Base-by-base conservation (phyloP, 2,113 vertebrate genomes). In the Clinocottus analis region DNA sequence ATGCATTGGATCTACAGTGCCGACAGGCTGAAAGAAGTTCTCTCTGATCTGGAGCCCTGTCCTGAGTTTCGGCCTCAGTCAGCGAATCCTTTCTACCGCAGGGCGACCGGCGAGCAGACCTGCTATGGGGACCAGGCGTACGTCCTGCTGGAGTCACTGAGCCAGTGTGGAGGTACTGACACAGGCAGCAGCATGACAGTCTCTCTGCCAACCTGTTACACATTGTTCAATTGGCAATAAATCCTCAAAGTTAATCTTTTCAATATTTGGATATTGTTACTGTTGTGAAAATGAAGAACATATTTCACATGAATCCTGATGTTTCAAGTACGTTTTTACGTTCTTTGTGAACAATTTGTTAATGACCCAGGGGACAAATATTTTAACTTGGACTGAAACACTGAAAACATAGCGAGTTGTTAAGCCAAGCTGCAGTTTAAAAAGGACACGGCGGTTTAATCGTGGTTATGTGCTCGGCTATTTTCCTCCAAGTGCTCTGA, bases 121-220 rank as follows among this genome's bases (percentile, higher is more conserved):
- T 93, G 94, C 86, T 94, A 94, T 23, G 93, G 93, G 62, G 93
- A 94, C 85, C 94, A 94, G 84, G 93, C 94, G 0, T 93, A 86
- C 11, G 81, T 94, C 60, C 87, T 94, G 55, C 82, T 94, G 68
- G 90, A 94, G 82, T 94, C 94, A 1, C 86, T 94, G 76, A 91
- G 85, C 72, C 77, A 73, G 59, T 85, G 91, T 71, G 91, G 90
- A 94, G 93, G 93, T 94, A 90, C 55, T 29, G 51, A 68, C 37
- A 51, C 68, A 49, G 19, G 2, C 75, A 14, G 33, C n/a, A 29
- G 2, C 31, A 3, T 9, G 1, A 29, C 31, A 8, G 14, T 70
- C 29, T 33, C 41, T 39, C 58, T 47, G 17, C 27, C 43, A 2
- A 47, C 8, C 0, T 37, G n/a, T 37, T 25, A 49, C 9, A 53